Base-by-base conservation (phyloP, 2,113 vertebrate genomes). In the Mugil cephalus region DNA sequence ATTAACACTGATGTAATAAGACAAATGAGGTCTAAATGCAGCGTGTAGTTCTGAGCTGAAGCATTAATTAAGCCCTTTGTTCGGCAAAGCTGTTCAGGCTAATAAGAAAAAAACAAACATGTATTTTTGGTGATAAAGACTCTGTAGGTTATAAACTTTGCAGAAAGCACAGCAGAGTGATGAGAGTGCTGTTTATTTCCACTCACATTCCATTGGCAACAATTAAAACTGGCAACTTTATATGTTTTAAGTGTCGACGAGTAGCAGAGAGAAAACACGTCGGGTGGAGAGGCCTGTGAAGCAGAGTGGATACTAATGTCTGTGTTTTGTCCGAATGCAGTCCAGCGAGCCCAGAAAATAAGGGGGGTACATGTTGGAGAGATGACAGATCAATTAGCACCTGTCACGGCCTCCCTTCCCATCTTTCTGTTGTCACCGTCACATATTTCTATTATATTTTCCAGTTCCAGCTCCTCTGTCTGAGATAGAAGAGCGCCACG, bases 301-400 rank as follows among this genome's bases (percentile, higher is more conserved):
- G 53, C 47, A 43, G 47, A 38, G 50, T 7, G 8, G 63, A 40
- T 9, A 38, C 21, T 34, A 18, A 43, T 52, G 14, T 19, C 38
- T 54, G 47, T 62, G 67, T 77, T 43, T 54, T 45, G 48, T n/a
- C 18, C 63, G 14, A 59, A 67, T 9, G 10, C 59, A 6, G 6
- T 58, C 46, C 18, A 24, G 18, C 38, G 10, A 34, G n/a, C 17
- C 47, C 13, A 30, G 19, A 39, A 43, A 51, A 66, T 18, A 77
- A 30, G 50, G 13, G 54, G 34, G 11, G 73, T 61, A 69, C 58
- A 68, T 55, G 59, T 39, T 66, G 35, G 69, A 52, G 59, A 43
- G 69, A 1, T 47, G 60, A 84, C 67, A 64, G 77, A 62, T 80
- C 77, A 75, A 59, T 84, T 84, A 85, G 42, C 84, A 69, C 58